A percentile compares a stretch with the other conserved stretches of the same genome.
phyloP scores from a whole-genome alignment of 2,888 invertebrate genomes.

The Microctonus aethiopoides region DNA sequence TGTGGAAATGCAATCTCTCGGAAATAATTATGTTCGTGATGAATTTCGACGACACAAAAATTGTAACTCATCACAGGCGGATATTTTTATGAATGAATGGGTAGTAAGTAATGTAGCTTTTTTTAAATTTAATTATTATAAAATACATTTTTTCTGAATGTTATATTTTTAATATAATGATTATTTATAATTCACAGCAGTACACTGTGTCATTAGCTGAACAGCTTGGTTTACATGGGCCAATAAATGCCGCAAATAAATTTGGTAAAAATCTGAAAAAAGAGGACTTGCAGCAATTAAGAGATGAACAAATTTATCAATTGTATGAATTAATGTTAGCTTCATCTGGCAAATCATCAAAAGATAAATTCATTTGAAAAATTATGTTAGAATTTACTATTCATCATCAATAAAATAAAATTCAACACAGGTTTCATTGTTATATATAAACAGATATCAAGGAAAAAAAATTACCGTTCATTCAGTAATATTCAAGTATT shows the following conservation, averaged over 20 bases:
- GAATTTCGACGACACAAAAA: slow-evolving; percentile 88
- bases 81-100: slow-evolving; percentile 89
- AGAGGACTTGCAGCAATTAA: slow-evolving; percentile 76
- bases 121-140: not conserved
- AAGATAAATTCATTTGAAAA: slow-evolving; percentile 41
- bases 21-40: slow-evolving; percentile 82
- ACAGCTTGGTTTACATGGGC: slow-evolving; percentile 78
- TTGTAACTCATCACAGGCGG: slow-evolving; percentile 77
- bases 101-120: slow-evolving; percentile 71
- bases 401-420: no score
- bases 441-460: no score
- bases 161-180: slow-evolving; percentile 24
- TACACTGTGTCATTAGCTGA: slow-evolving; percentile 81
- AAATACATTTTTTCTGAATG: not conserved
- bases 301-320: slow-evolving; percentile 86
- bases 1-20: slow-evolving; percentile 75
- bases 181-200: slow-evolving; percentile 71
- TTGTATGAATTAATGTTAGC: slow-evolving; percentile 85
- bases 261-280: slow-evolving; percentile 76
- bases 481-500: no score
- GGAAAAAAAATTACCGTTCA: no score
- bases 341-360: slow-evolving; percentile 67
- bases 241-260: slow-evolving; percentile 70
- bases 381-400: no score
- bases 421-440: slow-evolving; percentile 3